Conservation (phyloP, 2,888 invertebrate species). For the Dasypolia templi region DNA sequence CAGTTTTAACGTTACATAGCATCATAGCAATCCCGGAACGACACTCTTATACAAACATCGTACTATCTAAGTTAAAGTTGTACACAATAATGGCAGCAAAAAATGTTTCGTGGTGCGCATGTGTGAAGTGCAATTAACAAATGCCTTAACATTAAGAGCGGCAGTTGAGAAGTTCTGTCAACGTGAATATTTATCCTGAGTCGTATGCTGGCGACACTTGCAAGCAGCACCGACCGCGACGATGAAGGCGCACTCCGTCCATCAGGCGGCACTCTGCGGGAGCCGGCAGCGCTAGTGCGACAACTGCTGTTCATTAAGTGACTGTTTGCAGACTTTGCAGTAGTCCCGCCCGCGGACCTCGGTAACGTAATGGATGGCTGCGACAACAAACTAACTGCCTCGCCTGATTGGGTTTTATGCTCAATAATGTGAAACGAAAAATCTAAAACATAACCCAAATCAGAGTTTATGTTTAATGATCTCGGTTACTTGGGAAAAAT, state of each 20-base stretch:
- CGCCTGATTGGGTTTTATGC: neutral
- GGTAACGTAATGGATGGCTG: slow-evolving; percentile 14
- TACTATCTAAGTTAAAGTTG: slow-evolving; percentile 3
- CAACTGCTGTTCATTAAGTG: slow-evolving; percentile 20
- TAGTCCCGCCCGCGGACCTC: neutral
- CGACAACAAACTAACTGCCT: slow-evolving; percentile 37
- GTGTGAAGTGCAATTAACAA: slow-evolving; percentile 1
- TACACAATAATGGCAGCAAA: neutral
- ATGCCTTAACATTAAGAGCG: slow-evolving; percentile 2
- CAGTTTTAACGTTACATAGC: slow-evolving; percentile 34
- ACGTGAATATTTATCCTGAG: slow-evolving; percentile 18
- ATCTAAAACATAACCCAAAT: neutral
- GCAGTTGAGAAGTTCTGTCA: slow-evolving; percentile 11
- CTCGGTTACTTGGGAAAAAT: too few relatives aligned
- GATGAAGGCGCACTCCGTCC: neutral
- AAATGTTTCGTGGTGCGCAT: neutral
- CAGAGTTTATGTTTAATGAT: too few relatives aligned
- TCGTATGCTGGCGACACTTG: neutral
- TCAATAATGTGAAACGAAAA: slow-evolving; percentile 12
- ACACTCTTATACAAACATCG: neutral
- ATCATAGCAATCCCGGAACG: neutral
- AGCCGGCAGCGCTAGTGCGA: neutral
- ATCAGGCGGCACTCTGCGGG: neutral
- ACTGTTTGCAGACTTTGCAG: slow-evolving; percentile 24
- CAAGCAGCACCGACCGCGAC: slow-evolving; percentile 2